Percentiles rank a stretch among this genome's conserved stretches.
These are phyloP conservation scores for Panopea generosa DNA, from an alignment of 2,888 invertebrate genomes.

Conservation along the genomic window DNA sequence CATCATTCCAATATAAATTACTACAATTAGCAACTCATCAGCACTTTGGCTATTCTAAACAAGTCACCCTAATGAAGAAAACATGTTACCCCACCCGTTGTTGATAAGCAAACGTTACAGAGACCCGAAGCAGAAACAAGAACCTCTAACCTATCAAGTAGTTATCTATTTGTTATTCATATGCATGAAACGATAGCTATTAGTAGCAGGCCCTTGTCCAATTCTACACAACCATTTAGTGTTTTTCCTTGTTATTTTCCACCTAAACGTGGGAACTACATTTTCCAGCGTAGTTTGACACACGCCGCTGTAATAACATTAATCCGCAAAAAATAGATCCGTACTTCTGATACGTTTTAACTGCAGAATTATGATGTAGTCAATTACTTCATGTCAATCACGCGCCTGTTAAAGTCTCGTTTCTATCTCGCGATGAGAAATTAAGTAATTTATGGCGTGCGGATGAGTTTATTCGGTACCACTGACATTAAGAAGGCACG, in stretches of 20 bases:
- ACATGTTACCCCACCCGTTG: slow-evolving; percentile 43
- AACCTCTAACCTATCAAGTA: slow-evolving; percentile 29
- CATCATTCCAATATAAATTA: slow-evolving; percentile 1
- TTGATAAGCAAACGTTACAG: slow-evolving; percentile 5
- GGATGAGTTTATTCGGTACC: too few species aligned
- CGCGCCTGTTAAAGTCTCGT: slow-evolving; percentile 37
- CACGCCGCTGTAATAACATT: slow-evolving; percentile 18
- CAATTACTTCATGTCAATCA: slow-evolving; percentile 55
- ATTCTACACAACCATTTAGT: neutral
- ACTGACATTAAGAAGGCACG: slow-evolving; percentile 5
- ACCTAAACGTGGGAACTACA: slow-evolving; percentile 42
- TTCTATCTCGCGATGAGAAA: slow-evolving; percentile 1
- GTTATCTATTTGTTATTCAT: slow-evolving; percentile 35
- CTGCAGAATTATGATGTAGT: slow-evolving; percentile 49
- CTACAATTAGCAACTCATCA: slow-evolving; percentile 1
- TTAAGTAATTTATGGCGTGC: slow-evolving; percentile 1
- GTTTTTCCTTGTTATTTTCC: slow-evolving; percentile 20
- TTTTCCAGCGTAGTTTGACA: slow-evolving; percentile 49
- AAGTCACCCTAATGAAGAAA: slow-evolving; percentile 40
- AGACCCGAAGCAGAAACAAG: neutral
- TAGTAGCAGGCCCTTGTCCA: slow-evolving; percentile 3
- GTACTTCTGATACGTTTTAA: slow-evolving; percentile 18
- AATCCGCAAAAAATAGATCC: slow-evolving; percentile 47
- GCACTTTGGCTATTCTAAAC: neutral
- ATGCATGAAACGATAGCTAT: slow-evolving; percentile 22